Percentiles rank a stretch among this genome's conserved stretches.
Conservation (phyloP, 2,888 invertebrate genomes). For the Electrophaes corylata region DNA sequence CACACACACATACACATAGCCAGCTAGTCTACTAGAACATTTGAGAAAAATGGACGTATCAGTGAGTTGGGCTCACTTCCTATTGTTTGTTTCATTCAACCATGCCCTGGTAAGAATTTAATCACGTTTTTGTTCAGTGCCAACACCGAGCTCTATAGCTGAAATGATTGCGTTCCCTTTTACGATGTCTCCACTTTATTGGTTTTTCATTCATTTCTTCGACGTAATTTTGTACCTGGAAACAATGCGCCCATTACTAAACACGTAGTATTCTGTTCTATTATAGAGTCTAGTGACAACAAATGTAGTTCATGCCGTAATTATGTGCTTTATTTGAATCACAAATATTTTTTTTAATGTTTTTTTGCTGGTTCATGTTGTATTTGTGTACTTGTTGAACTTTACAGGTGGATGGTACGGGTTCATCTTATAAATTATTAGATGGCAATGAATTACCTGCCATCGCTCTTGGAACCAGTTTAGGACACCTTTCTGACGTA, state of each 20-base stretch:
- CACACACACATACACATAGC: slow-evolving; percentile 9
- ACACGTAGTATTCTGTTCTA: slow-evolving; percentile 12
- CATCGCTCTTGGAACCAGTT: slow-evolving; percentile 70
- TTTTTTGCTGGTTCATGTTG: no score
- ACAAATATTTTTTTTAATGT: background rate
- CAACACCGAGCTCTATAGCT: slow-evolving; percentile 21
- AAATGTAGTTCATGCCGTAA: background rate
- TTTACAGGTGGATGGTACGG: slow-evolving; percentile 42
- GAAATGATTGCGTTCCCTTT: slow-evolving; percentile 28
- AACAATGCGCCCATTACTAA: slow-evolving; percentile 20
- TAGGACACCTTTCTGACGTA: slow-evolving; percentile 71
- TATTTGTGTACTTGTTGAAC: slow-evolving; percentile 7
- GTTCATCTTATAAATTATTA: slow-evolving; percentile 54
- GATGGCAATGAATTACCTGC: slow-evolving; percentile 70
- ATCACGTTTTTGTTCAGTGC: slow-evolving; percentile 39
- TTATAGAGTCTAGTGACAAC: background rate
- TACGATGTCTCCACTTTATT: slow-evolving; percentile 33
- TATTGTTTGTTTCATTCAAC: slow-evolving; percentile 51
- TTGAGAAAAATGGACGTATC: slow-evolving; percentile 51
- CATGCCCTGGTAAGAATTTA: slow-evolving; percentile 54
- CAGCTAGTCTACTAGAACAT: slow-evolving; percentile 46
- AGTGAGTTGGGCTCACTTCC: slow-evolving; percentile 33
- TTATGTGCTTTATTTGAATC: background rate
- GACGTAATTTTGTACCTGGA: slow-evolving; percentile 19
- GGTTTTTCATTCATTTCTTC: slow-evolving; percentile 32